These are phyloP conservation scores for Psephotus haematonotus DNA, from an alignment of 2,113 vertebrate species.

Conservation along the genomic window DNA sequence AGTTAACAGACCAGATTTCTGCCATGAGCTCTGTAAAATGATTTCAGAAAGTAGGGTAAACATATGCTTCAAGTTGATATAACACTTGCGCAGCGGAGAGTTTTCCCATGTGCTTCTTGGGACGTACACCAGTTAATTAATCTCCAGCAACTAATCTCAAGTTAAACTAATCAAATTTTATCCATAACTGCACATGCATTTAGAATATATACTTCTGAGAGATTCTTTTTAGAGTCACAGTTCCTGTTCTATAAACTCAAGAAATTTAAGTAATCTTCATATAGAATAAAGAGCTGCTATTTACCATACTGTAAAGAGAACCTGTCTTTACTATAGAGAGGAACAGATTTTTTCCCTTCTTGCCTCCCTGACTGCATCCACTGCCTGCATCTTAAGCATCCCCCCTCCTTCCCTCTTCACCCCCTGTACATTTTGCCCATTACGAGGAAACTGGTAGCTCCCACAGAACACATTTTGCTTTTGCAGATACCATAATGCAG, in stretches of 20 bases:
- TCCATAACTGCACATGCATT: neutral
- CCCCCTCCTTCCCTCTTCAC: neutral
- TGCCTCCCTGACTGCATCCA: neutral
- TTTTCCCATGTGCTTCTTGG: neutral
- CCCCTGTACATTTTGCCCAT: neutral
- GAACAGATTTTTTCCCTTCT: neutral
- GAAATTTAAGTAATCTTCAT: neutral
- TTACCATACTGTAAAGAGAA: neutral
- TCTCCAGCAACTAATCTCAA: neutral
- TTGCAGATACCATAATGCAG: constrained; percentile 41
- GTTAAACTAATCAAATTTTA: neutral
- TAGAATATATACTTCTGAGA: neutral
- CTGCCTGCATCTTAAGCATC: neutral
- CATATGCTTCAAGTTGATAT: neutral
- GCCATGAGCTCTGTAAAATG: neutral
- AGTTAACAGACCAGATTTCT: constrained; percentile 62
- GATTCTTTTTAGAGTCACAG: neutral
- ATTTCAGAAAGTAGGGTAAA: neutral
- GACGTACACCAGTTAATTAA: neutral
- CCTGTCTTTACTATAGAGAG: neutral
- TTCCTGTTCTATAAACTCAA: neutral
- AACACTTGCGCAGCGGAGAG: neutral
- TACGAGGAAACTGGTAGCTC: neutral
- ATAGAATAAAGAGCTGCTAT: neutral
- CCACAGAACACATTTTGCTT: constrained; percentile 29